Conservation (phyloP, 2,113 vertebrate genomes). For the human region DNA sequence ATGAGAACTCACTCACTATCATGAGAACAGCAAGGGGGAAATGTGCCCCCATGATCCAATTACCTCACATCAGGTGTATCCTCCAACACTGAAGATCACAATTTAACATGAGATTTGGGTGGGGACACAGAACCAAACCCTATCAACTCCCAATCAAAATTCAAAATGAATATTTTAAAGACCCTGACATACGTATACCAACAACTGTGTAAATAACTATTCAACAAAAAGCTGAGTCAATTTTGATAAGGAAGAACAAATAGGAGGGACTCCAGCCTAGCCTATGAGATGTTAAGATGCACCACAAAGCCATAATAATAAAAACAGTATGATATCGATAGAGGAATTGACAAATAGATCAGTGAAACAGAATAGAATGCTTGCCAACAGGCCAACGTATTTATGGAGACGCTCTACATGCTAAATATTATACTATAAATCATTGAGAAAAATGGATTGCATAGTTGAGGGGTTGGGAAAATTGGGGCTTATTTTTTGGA, state of each 20-base stretch:
- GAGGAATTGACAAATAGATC: neutral
- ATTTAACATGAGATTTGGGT: no score
- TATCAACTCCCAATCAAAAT: neutral
- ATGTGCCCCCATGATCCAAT: no score
- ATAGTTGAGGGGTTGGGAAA: neutral
- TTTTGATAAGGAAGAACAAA: neutral
- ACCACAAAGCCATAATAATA: neutral
- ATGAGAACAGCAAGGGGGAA: no score
- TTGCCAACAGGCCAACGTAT: neutral
- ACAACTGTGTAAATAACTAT: neutral
- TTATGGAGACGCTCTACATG: neutral
- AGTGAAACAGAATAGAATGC: neutral
- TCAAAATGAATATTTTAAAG: neutral
- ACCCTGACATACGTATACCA: neutral
- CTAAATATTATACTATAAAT: neutral
- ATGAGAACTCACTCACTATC: no score
- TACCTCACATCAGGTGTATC: no score
- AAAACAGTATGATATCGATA: neutral
- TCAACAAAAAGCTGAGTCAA: neutral
- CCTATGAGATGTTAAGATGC: neutral
- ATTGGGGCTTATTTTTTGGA: neutral
- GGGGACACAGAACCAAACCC: no score
- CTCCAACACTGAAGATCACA: no score
- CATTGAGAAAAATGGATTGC: neutral
- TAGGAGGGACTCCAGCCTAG: neutral